phyloP scores from a whole-genome alignment of 2,888 invertebrate genomes.

The Luperina nickerlii region DNA sequence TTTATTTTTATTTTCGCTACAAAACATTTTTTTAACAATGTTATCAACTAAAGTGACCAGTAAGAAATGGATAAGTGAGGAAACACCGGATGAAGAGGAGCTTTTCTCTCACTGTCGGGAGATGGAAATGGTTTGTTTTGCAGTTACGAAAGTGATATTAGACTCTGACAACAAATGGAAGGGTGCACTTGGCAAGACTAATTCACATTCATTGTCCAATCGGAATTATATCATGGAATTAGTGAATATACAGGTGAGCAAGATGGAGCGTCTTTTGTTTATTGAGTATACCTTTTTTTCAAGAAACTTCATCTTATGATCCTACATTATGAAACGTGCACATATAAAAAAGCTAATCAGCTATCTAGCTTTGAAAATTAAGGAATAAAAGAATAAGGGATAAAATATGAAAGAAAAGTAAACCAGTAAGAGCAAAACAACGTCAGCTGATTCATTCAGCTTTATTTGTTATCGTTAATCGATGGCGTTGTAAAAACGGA shows the following conservation, averaged over 20 bases:
- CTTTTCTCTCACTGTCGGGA: slow-evolving; percentile 88
- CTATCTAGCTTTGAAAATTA: not conserved
- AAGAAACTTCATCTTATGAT: not conserved
- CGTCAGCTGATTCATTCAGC: slow-evolving; percentile 50
- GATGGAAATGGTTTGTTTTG: slow-evolving; percentile 87
- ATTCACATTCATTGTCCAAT: slow-evolving; percentile 80
- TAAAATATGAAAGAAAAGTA: not conserved
- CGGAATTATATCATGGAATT: slow-evolving; percentile 87
- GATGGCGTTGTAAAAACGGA: not conserved
- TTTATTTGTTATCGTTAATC: slow-evolving; percentile 14
- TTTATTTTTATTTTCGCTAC: slow-evolving; percentile 63
- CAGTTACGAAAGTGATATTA: slow-evolving; percentile 84
- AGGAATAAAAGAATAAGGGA: not conserved
- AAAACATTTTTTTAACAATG: slow-evolving; percentile 72
- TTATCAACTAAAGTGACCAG: slow-evolving; percentile 76
- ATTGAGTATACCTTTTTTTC: not conserved
- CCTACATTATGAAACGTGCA: not conserved
- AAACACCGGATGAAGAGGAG: slow-evolving; percentile 87
- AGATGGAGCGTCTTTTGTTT: not conserved
- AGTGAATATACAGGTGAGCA: slow-evolving; percentile 87
- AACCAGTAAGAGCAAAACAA: slow-evolving; percentile 8
- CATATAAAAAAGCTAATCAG: not conserved
- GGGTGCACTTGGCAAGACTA: slow-evolving; percentile 74
- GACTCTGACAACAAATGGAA: slow-evolving; percentile 89
- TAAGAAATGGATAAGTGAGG: slow-evolving; percentile 90